Evolutionary conservation across 2,797 vertebrate genomes (phyloP).

Genomic region (Acipenser ruthenus): DNA sequence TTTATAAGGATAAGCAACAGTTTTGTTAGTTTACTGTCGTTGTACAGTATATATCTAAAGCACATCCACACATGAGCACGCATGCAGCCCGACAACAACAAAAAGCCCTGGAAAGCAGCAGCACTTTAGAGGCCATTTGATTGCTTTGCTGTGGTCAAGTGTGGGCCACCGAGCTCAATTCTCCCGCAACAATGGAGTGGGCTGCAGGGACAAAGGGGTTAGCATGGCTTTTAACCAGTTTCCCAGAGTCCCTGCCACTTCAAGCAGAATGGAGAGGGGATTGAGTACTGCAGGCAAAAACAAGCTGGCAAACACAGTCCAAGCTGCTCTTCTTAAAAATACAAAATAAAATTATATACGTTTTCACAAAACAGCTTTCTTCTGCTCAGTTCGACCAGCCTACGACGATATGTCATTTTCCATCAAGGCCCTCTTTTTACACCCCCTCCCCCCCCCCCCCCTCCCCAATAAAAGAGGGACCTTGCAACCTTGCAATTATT

Average conservation of each 20-base stretch:
- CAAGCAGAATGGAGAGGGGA: slow-evolving; percentile 20
- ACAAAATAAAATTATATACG: too few species aligned
- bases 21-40: too few species aligned
- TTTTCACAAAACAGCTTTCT: too few species aligned
- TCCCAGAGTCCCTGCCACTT: slow-evolving; percentile 30
- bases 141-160: slow-evolving; percentile 74
- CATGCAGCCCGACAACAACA: slow-evolving; percentile 43
- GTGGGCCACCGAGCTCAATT: slow-evolving; percentile 70
- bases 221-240: slow-evolving; percentile 69
- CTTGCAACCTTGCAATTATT: too few species aligned
- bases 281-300: not conserved
- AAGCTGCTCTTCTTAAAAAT: not conserved
- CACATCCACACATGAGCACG: slow-evolving; percentile 38
- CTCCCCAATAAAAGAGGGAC: not conserved
- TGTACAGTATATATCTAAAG: slow-evolving; percentile 4
- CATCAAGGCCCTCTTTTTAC: slow-evolving; percentile 27
- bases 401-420: slow-evolving; percentile 20
- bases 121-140: slow-evolving; percentile 69
- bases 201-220: slow-evolving; percentile 67
- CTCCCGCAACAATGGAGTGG: slow-evolving; percentile 69
- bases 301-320: not conserved
- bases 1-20: too few species aligned
- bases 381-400: not conserved
- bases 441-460: slow-evolving; percentile 19
- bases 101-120: slow-evolving; percentile 50